These are phyloP conservation scores for Nephila pilipes DNA, from an alignment of 1,140 invertebrate genomes.

Conservation along the genomic window DNA sequence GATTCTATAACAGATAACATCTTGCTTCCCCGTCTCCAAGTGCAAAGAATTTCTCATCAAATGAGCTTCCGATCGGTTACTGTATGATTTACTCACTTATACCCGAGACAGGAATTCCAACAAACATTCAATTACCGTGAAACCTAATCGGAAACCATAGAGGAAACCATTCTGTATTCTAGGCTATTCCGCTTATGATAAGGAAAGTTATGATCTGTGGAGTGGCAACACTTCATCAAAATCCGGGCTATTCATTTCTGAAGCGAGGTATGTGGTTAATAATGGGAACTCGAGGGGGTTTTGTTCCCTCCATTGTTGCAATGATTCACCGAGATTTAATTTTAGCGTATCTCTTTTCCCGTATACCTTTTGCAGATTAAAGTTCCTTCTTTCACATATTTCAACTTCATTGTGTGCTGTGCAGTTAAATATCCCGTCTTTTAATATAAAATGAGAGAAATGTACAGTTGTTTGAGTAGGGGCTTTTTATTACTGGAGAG, in stretches of 20 bases:
- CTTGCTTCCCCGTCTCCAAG: background rate
- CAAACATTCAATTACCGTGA: conserved; percentile 54
- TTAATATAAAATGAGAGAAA: background rate
- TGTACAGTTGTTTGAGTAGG: background rate
- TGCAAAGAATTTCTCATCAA: background rate
- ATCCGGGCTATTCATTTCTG: background rate
- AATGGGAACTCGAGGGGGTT: conserved; percentile 15
- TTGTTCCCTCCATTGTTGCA: conserved; percentile 14
- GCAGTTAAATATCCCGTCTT: background rate
- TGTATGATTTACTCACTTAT: conserved; percentile 22
- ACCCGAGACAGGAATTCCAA: conserved; percentile 15
- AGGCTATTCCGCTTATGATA: background rate
- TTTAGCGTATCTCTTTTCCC: conserved; percentile 1
- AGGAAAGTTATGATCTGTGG: conserved; percentile 1
- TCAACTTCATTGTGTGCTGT: background rate
- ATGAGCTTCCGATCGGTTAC: background rate
- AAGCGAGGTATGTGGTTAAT: conserved; percentile 26
- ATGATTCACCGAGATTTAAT: conserved; percentile 2
- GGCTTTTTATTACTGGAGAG: background rate
- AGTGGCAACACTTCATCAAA: conserved; percentile 57
- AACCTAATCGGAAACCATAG: conserved; percentile 32
- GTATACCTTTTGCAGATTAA: background rate
- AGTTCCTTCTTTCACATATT: background rate
- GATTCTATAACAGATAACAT: background rate
- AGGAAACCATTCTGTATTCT: background rate